Percentiles rank a stretch among this genome's conserved stretches.
These are phyloP conservation scores for Xiphophorus birchmanni DNA, from an alignment of 2,797 vertebrate genomes.

Conservation along the genomic window DNA sequence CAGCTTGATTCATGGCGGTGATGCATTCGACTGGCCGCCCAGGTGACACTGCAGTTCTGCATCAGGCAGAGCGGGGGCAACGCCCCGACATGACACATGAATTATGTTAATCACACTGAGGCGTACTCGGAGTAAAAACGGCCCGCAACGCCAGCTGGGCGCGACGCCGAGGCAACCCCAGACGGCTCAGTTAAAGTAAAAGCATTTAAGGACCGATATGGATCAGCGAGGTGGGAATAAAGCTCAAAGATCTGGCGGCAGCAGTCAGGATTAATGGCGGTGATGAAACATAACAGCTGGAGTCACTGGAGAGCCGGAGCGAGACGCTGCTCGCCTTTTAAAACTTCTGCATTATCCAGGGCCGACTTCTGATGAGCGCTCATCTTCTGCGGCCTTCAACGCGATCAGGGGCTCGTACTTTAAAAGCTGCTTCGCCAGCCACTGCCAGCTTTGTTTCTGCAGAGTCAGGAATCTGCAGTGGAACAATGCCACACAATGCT, in stretches of 20 bases:
- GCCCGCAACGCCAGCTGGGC: constrained; percentile 28
- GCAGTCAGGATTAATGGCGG: constrained; percentile 23
- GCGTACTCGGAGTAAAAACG: constrained; percentile 26
- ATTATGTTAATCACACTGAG: constrained; percentile 33
- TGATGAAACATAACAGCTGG: constrained; percentile 45
- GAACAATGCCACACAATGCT: constrained; percentile 1
- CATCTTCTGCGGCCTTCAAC: constrained; percentile 23
- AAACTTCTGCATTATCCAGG: constrained; percentile 49
- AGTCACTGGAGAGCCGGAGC: constrained; percentile 19
- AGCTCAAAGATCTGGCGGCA: constrained; percentile 22
- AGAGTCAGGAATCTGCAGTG: constrained; percentile 16
- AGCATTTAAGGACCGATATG: constrained; percentile 15
- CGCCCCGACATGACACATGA: constrained; percentile 8
- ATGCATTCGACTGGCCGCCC: constrained; percentile 58
- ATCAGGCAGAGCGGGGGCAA: constrained; percentile 24
- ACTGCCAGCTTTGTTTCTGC: not conserved
- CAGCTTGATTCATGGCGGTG: constrained; percentile 71
- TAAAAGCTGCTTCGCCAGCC: not conserved
- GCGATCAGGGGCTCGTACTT: constrained; percentile 5
- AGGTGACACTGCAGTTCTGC: constrained; percentile 55
- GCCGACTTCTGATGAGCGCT: constrained; percentile 46
- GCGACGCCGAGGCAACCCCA: constrained; percentile 14
- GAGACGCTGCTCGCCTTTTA: constrained; percentile 16
- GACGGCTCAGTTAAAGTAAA: constrained; percentile 10
- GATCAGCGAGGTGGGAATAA: constrained; percentile 18